Percentiles rank a stretch among this genome's conserved stretches.
Conservation (phyloP, 2,888 invertebrate genomes). For the Nemotelus nigrinus region DNA sequence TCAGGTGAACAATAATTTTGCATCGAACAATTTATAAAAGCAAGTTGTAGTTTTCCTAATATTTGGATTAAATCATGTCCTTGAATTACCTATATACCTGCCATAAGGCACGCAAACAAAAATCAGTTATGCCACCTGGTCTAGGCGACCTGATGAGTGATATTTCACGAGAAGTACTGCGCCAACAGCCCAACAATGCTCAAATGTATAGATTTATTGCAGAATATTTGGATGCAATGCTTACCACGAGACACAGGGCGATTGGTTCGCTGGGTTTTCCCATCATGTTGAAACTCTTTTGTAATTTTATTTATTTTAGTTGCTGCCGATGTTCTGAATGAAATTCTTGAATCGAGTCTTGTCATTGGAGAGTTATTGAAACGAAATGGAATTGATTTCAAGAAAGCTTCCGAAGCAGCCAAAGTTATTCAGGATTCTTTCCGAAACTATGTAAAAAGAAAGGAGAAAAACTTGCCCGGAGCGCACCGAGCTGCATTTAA, state of each 20-base stretch:
- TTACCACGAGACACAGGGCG: conserved; percentile 71
- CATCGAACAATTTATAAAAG: too few relatives aligned
- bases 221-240: conserved; percentile 73
- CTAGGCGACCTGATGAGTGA: conserved; percentile 76
- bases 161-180: conserved; percentile 78
- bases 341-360: conserved; percentile 56
- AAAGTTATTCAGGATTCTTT: conserved; percentile 60
- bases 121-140: conserved; percentile 71
- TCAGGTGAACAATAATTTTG: too few relatives aligned
- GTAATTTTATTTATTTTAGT: conserved; percentile 52
- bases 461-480: conserved; percentile 54
- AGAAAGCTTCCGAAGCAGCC: conserved; percentile 57
- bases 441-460: conserved; percentile 51
- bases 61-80: too few relatives aligned
- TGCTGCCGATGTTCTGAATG: conserved; percentile 57
- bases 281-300: neutral
- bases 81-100: conserved; percentile 61
- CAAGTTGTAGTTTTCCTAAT: too few relatives aligned
- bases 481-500: conserved; percentile 54
- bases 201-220: conserved; percentile 74
- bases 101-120: conserved; percentile 58
- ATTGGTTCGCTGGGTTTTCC: neutral
- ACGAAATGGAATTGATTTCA: conserved; percentile 58
- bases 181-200: conserved; percentile 69
- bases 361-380: conserved; percentile 57